Base-by-base conservation (phyloP, 2,113 vertebrate genomes). In the Nibea coibor region DNA sequence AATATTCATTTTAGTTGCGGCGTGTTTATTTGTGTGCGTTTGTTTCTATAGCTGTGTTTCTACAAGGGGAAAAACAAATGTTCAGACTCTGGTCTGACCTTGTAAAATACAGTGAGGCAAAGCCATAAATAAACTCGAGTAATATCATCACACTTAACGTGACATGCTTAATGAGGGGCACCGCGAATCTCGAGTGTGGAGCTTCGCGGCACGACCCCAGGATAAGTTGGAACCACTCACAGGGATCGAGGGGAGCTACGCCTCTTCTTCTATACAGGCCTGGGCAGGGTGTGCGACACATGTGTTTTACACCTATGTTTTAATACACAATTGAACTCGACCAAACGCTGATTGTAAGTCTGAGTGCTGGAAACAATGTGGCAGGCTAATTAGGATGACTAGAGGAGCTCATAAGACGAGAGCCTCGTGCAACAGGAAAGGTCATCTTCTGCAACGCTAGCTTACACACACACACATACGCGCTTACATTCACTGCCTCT, bases 251-350 rank as follows among this genome's bases (percentile, higher is more conserved):
- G 75, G 51, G 59, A 62, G 45, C 50, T 56, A n/a, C 50, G 39
- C 26, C 47, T 64, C 17, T 70, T 24, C n/a, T 58, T 58, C 14
- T 76, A 19, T 59, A 63, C 31, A 68, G 42, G 16, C 22, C 17
- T 26, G 19, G 51, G 58, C 20, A 43, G n/a, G 31, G 14, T 67
- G 42, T 57, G n/a, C 45, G 24, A 72, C 31, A 53, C 15, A 47
- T 22, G 31, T 2, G 10, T 43, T 72, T 66, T 31, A 85, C 72
- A 75, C 20, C 45, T 56, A 39, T 51, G 54, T 75, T 78, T 75
- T 75, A 87, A 78, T 82, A 65, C 80, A 80, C 70, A 57, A 57
- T 84, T 77, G 65, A 82, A 85, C 76, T 53, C 43, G 17, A 82
- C 45, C 54, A 72, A 78, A 50, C 43, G 54, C 56, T 62, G 56